A percentile compares a stretch with the other conserved stretches of the same genome.
phyloP scores from a whole-genome alignment of 1,140 invertebrate species.

The Holotrichia oblita region DNA sequence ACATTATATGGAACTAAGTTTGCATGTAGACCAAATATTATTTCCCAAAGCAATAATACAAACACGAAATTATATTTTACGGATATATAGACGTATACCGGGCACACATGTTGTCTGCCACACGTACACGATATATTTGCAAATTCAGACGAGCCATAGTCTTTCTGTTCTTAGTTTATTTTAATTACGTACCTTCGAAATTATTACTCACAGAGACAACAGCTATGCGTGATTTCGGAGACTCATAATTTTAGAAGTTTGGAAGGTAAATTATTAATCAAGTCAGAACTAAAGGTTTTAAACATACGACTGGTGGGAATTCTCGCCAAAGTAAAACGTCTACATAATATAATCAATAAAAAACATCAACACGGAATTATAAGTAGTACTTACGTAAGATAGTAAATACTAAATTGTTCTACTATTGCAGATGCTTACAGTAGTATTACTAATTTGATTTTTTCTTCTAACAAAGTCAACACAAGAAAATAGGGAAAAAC shows the following conservation, averaged over 20 bases:
- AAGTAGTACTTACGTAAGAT: no score
- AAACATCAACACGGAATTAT: no score
- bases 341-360: not conserved
- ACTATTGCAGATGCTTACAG: no score
- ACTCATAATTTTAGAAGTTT: constrained; percentile 15
- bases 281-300: not conserved
- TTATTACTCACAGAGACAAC: constrained; percentile 7
- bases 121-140: constrained; percentile 34
- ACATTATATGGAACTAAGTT: constrained; percentile 36
- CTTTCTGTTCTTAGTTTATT: constrained; percentile 32
- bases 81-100: constrained; percentile 25
- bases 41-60: constrained; percentile 35
- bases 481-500: no score
- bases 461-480: no score
- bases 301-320: not conserved
- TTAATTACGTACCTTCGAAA: constrained; percentile 35
- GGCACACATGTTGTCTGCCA: constrained; percentile 27
- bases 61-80: constrained; percentile 35
- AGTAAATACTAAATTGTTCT: no score
- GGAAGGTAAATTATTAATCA: constrained; percentile 26
- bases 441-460: no score
- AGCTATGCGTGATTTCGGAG: constrained; percentile 23
- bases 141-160: constrained; percentile 10
- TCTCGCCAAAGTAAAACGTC: not conserved
- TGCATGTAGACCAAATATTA: constrained; percentile 36